Evolutionary conservation across 2,888 invertebrate species (phyloP).

Genomic region (Zele albiditarsus): DNA sequence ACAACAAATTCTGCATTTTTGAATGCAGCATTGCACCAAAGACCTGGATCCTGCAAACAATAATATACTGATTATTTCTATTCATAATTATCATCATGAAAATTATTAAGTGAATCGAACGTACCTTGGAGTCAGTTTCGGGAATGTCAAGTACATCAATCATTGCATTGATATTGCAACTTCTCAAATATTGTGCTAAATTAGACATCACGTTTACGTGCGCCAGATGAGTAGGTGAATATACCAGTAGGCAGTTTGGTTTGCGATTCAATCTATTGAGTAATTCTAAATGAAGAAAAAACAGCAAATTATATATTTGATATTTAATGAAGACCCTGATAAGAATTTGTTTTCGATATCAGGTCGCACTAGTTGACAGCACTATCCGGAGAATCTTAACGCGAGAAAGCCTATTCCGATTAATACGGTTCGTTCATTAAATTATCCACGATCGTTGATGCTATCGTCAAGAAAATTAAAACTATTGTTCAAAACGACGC

Average conservation of each 20-base stretch:
- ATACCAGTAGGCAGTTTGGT: constrained; percentile 67
- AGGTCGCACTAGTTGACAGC: no score
- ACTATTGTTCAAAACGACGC: no score
- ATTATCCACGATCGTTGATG: no score
- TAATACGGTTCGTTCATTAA: no score
- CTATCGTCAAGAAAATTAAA: no score
- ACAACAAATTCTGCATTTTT: constrained; percentile 62
- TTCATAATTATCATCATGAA: not conserved
- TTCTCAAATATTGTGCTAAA: constrained; percentile 64
- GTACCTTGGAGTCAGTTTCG: constrained; percentile 63
- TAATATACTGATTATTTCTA: not conserved
- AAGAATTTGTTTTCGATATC: no score
- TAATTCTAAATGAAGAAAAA: constrained; percentile 48
- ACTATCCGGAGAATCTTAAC: no score
- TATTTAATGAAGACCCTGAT: not conserved
- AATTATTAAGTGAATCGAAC: not conserved
- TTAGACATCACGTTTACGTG: constrained; percentile 66
- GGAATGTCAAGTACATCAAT: constrained; percentile 66
- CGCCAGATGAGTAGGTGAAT: constrained; percentile 63
- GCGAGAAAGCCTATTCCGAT: no score
- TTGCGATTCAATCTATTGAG: constrained; percentile 53
- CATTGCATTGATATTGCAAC: constrained; percentile 66
- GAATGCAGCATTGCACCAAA: constrained; percentile 68
- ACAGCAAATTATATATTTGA: constrained; percentile 14
- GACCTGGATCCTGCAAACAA: constrained; percentile 62